Conservation (phyloP, 2,113 vertebrate genomes). For the Etheostoma cragini region DNA sequence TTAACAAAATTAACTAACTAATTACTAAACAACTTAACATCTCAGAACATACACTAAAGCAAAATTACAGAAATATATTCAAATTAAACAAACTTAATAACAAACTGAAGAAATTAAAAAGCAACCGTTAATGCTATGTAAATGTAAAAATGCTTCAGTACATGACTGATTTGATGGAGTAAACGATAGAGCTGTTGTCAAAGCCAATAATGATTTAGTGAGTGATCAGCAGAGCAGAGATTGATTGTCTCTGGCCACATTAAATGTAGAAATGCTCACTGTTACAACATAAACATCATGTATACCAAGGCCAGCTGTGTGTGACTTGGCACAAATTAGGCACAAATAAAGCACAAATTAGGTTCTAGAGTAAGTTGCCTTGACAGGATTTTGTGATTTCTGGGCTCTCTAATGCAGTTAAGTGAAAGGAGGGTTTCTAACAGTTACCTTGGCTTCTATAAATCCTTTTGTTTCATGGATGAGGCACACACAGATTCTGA, state of each 20-base stretch:
- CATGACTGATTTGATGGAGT: background rate
- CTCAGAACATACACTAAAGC: no score
- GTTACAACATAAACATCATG: background rate
- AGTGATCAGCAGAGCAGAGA: conserved; percentile 25
- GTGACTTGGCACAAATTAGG: no score
- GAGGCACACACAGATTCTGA: background rate
- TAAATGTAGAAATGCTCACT: background rate
- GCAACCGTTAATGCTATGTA: no score
- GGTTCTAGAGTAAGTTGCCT: background rate
- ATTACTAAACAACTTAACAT: no score
- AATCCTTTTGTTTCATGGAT: background rate
- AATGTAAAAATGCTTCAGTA: no score
- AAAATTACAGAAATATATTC: no score
- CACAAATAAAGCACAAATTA: conserved; percentile 1
- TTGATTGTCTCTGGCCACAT: conserved; percentile 13
- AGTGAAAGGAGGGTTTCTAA: background rate
- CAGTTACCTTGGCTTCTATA: background rate
- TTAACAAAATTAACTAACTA: no score
- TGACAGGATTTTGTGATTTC: background rate
- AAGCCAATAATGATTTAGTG: conserved; percentile 28
- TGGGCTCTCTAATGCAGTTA: background rate
- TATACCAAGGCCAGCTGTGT: background rate
- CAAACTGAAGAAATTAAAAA: no score
- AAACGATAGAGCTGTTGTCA: conserved; percentile 15
- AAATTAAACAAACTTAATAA: no score